Conservation (phyloP, 2,113 vertebrate species). For the Bothrops jararaca region DNA sequence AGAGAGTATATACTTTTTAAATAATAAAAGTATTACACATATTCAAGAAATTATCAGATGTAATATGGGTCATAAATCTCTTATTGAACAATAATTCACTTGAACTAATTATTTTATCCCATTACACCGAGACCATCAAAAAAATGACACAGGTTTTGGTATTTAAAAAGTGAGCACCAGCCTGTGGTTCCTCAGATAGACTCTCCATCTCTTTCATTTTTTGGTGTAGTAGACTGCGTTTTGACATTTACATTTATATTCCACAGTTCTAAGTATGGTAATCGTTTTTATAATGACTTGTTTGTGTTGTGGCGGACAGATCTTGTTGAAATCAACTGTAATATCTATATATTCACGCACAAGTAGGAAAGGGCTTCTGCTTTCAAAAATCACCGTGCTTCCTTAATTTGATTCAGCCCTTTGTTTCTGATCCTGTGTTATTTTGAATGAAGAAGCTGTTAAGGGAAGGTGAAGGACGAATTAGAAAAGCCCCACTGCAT, state of each 20-base stretch:
- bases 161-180: neutral
- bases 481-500: neutral
- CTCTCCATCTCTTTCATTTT: neutral
- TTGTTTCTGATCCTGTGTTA: neutral
- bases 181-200: too few species aligned
- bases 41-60: slow-evolving; percentile 34
- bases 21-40: slow-evolving; percentile 42
- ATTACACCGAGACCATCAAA: neutral
- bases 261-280: neutral
- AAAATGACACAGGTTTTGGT: neutral
- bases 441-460: neutral
- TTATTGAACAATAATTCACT: slow-evolving; percentile 29
- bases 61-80: slow-evolving; percentile 50
- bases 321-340: neutral
- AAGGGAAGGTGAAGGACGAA: neutral
- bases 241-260: neutral
- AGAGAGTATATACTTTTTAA: slow-evolving; percentile 44
- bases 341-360: neutral
- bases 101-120: slow-evolving; percentile 13
- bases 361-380: neutral
- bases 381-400: neutral
- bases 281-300: neutral
- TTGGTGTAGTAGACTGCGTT: neutral
- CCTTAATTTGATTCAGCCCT: neutral
- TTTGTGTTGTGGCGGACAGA: neutral